phyloP scores from a whole-genome alignment of 53 echinoderm and acorn worm genomes.

The Temnopleurus reevesii region DNA sequence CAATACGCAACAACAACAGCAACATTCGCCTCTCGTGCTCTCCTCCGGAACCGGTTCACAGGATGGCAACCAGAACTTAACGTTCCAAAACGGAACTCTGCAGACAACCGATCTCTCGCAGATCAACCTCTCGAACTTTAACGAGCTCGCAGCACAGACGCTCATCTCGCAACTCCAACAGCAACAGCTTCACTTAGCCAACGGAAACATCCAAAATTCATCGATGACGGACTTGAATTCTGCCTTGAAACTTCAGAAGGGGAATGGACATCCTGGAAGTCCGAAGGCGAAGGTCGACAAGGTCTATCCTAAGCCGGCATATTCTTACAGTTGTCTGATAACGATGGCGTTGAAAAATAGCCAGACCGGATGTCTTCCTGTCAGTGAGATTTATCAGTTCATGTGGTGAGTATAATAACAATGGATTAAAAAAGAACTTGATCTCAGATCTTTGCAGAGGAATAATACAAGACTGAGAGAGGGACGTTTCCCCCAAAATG shows the following conservation, averaged over 20 bases:
- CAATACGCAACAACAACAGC: slow-evolving; percentile 47
- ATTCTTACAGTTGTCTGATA: slow-evolving; percentile 98
- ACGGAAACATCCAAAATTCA: slow-evolving; percentile 57
- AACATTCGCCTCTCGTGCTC: slow-evolving; percentile 55
- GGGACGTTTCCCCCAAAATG: too few relatives aligned
- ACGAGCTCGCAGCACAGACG: slow-evolving; percentile 51
- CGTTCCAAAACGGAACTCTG: slow-evolving; percentile 45
- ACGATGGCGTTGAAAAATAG: slow-evolving; percentile 98
- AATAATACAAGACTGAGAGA: too few relatives aligned
- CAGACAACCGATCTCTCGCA: slow-evolving; percentile 44
- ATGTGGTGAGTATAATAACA: slow-evolving; percentile 86
- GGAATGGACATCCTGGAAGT: slow-evolving; percentile 26
- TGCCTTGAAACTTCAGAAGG: slow-evolving; percentile 19
- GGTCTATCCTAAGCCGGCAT: slow-evolving; percentile 89
- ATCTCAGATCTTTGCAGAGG: too few relatives aligned
- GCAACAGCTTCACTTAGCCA: slow-evolving; percentile 59
- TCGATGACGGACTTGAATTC: slow-evolving; percentile 15
- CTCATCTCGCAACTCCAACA: slow-evolving; percentile 54
- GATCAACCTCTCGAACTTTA: slow-evolving; percentile 51
- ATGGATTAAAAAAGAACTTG: too few relatives aligned
- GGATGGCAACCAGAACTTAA: slow-evolving; percentile 31
- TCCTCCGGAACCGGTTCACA: not conserved
- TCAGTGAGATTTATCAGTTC: slow-evolving; percentile 99
- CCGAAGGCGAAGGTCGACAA: slow-evolving; percentile 69
- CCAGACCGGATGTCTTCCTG: slow-evolving; percentile 93